Base-by-base conservation (phyloP, 92 coral and sea anemone species). In the Porites evermanni region DNA sequence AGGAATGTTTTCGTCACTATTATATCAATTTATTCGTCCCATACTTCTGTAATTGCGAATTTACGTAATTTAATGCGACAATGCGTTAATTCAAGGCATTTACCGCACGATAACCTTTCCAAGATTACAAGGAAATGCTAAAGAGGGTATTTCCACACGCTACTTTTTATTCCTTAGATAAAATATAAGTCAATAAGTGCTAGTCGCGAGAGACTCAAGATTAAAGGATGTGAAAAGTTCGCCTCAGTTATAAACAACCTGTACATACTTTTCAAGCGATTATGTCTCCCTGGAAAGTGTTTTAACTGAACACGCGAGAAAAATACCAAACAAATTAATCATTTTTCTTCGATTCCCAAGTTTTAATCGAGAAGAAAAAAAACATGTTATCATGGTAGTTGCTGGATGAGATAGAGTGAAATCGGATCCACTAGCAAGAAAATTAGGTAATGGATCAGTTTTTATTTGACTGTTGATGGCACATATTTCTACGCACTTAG, bases 221-320 rank as follows among this genome's bases (percentile, higher is more conserved):
- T 29, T 56, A 10, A 2, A 67, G 26, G 12, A 60, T 26, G 69
- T 4, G 38, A 53, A 54, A 38, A 18, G 1, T 13, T 19, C 12
- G 18, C 4, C 4, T 44, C 32, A 8, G 23, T 23, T 7, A 21
- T 56, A 21, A 12, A 54, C 79, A 24, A 67, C 23, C 19, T 7
- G 12, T 16, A 60, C 86, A 81, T 81, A 54, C 71, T 81, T 81
- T 56, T 61, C 29, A 17, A 44, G 21, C 77, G 23, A 38, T 70
- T 32, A 6, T 44, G 86, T 81, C 60, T 58, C 86, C 67, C 38
- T 5, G 86, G 78, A 81, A 81, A 19, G 67, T 32, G 54, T 44
- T 20, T 12, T 61, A 79, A 79, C 29, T 73, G 52, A 3, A 70
- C 86, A 58, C 77, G 74, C 76, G 72, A 53, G 38, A 20, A 19